These are phyloP conservation scores for Galaxea fascicularis DNA, from an alignment of 92 coral and sea anemone genomes.

Conservation along the genomic window DNA sequence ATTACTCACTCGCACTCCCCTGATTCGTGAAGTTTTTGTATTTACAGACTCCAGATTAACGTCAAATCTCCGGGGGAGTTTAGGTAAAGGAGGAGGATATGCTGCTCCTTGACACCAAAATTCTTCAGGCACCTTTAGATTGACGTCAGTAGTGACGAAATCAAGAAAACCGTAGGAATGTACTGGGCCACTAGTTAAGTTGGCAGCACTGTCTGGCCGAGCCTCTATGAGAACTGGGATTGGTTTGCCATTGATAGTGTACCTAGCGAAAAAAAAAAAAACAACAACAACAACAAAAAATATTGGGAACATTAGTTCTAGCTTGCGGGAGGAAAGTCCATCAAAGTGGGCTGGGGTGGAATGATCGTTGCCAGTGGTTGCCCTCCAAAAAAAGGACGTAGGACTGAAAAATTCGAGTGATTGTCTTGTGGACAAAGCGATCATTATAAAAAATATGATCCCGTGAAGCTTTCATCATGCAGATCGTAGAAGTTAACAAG, in stretches of 20 bases:
- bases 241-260: slow-evolving; percentile 22
- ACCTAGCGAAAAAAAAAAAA: neutral
- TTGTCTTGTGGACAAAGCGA: too few species aligned
- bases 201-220: slow-evolving; percentile 22
- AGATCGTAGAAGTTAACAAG: too few species aligned
- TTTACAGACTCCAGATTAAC: slow-evolving; percentile 36
- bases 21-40: slow-evolving; percentile 2
- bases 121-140: slow-evolving; percentile 30
- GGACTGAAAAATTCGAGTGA: too few species aligned
- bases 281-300: neutral
- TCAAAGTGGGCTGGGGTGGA: too few species aligned
- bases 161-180: slow-evolving; percentile 48
- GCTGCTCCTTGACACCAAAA: slow-evolving; percentile 45
- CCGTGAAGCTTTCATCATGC: too few species aligned
- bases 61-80: slow-evolving; percentile 55
- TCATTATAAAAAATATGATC: too few species aligned
- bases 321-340: too few species aligned
- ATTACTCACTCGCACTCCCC: slow-evolving; percentile 31
- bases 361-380: too few species aligned
- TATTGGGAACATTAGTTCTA: too few species aligned
- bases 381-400: too few species aligned
- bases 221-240: slow-evolving; percentile 46
- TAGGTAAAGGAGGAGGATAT: slow-evolving; percentile 44
- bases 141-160: slow-evolving; percentile 20
- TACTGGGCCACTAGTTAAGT: slow-evolving; percentile 11